phyloP scores from a whole-genome alignment of 2,797 vertebrate genomes.

The Poeciliopsis presidionis region DNA sequence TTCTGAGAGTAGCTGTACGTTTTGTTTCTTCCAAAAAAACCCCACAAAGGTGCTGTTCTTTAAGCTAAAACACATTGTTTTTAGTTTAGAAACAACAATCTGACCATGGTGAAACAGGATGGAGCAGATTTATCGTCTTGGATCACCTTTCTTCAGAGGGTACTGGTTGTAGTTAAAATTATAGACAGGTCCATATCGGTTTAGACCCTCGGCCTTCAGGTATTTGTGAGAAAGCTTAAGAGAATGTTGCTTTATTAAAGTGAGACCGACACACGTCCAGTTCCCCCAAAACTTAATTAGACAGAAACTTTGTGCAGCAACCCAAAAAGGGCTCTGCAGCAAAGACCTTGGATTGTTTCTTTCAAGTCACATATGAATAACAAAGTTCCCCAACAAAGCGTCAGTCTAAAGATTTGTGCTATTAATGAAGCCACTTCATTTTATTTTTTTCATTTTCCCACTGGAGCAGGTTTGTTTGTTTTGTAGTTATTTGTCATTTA shows the following conservation, averaged over 20 bases:
- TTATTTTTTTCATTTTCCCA: neutral
- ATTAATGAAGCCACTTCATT: neutral
- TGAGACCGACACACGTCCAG: neutral
- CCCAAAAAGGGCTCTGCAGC: neutral
- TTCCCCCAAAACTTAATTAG: neutral
- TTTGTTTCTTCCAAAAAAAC: neutral
- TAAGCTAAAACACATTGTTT: too few relatives aligned
- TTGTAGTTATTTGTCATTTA: neutral
- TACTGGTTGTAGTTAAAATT: neutral
- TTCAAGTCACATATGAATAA: neutral
- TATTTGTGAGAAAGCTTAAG: neutral
- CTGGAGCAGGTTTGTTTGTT: neutral
- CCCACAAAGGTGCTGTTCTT: neutral
- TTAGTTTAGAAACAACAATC: neutral
- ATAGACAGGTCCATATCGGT: neutral
- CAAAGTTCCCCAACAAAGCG: neutral
- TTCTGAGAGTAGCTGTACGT: neutral
- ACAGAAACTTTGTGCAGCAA: neutral
- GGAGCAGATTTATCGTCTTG: neutral
- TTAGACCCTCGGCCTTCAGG: neutral
- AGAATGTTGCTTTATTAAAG: neutral
- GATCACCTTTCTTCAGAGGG: neutral
- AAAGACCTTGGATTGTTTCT: neutral
- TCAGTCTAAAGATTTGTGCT: neutral
- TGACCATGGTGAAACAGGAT: neutral